Conservation (phyloP, 2,888 invertebrate genomes). For the Griposia aprilina region DNA sequence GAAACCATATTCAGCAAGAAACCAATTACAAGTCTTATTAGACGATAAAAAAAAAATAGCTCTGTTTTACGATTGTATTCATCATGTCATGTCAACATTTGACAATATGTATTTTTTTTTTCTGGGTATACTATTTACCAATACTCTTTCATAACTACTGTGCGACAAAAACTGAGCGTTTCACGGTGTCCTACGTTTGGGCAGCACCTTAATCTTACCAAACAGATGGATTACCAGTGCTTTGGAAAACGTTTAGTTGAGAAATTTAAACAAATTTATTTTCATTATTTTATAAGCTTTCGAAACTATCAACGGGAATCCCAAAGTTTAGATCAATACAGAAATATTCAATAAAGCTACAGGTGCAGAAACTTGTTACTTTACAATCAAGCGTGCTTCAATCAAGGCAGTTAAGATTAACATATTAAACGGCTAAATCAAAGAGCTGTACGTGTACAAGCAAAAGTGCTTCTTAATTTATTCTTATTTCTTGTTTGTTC, state of each 20-base stretch:
- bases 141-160: too few relatives aligned
- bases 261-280: slow-evolving; percentile 8
- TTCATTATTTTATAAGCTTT: slow-evolving; percentile 8
- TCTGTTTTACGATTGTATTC: too few relatives aligned
- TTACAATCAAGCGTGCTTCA: slow-evolving; percentile 33
- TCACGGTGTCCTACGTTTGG: too few relatives aligned
- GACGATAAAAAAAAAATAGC: too few relatives aligned
- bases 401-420: slow-evolving; percentile 47
- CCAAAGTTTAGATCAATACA: slow-evolving; percentile 2
- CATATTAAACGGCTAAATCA: slow-evolving; percentile 47
- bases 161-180: too few relatives aligned
- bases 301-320: background rate
- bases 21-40: too few relatives aligned
- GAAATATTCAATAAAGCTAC: slow-evolving; percentile 30
- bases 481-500: slow-evolving; percentile 42
- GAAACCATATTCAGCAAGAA: too few relatives aligned
- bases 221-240: slow-evolving; percentile 29
- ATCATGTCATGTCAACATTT: too few relatives aligned
- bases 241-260: slow-evolving; percentile 27
- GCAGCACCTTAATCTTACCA: slow-evolving; percentile 30
- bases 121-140: too few relatives aligned
- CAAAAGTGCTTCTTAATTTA: slow-evolving; percentile 48
- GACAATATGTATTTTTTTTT: too few relatives aligned
- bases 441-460: slow-evolving; percentile 32
- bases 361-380: slow-evolving; percentile 34